phyloP scores from a whole-genome alignment of 2,113 vertebrate species.

The Epinephelus cyanopodus region DNA sequence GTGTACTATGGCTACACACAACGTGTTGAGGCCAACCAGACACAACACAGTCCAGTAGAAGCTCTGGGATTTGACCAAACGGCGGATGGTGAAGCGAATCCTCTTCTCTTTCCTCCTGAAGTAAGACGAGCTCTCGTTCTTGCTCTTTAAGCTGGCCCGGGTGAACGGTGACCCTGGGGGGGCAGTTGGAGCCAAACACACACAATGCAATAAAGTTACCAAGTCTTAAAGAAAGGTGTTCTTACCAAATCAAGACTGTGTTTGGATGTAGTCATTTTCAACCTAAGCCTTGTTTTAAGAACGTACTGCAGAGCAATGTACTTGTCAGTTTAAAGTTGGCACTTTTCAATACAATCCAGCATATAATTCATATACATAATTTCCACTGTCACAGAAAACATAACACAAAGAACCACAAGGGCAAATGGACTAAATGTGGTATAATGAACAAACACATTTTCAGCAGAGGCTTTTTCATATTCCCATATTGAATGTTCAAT shows the following conservation, averaged over 20 bases:
- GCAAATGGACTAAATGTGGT: slow-evolving; percentile 5
- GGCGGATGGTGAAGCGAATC: slow-evolving; percentile 95
- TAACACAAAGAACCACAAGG: not conserved
- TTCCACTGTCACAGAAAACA: not conserved
- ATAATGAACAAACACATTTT: slow-evolving; percentile 14
- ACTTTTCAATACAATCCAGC: not conserved
- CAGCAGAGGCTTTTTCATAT: not conserved
- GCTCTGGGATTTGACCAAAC: slow-evolving; percentile 96
- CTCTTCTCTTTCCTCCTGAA: slow-evolving; percentile 95
- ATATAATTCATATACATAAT: not conserved
- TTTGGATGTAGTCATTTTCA: not conserved
- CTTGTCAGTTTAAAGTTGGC: not conserved
- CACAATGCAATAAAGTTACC: slow-evolving; percentile 59
- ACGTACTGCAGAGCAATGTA: not conserved
- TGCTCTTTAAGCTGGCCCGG: slow-evolving; percentile 93
- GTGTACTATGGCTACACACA: slow-evolving; percentile 98
- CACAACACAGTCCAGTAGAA: slow-evolving; percentile 98
- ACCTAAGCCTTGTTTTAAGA: not conserved
- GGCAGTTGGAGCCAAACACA: slow-evolving; percentile 67
- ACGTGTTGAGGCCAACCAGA: slow-evolving; percentile 94
- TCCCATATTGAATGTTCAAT: slow-evolving; percentile 64
- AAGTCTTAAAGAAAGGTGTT: not conserved
- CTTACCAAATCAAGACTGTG: not conserved
- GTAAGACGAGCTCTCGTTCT: slow-evolving; percentile 93
- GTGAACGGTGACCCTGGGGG: slow-evolving; percentile 93